phyloP scores from a whole-genome alignment of 2,113 vertebrate species.

The Pimephales promelas region DNA sequence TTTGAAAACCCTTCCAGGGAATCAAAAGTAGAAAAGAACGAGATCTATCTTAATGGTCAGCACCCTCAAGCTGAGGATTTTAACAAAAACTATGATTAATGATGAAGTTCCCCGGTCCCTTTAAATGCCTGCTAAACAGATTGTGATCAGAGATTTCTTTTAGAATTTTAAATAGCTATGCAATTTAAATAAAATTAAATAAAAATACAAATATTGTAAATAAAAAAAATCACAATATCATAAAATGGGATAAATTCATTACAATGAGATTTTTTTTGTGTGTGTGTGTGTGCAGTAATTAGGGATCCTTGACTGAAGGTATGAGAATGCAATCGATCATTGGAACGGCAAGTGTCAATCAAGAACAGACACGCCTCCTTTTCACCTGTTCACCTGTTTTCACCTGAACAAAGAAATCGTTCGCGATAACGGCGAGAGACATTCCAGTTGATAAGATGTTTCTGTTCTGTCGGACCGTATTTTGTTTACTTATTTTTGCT shows the following conservation, averaged over 20 bases:
- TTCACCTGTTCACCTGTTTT: background rate
- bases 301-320: background rate
- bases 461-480: background rate
- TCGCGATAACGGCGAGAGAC: background rate
- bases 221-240: background rate
- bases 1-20: background rate
- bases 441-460: background rate
- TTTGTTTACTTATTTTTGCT: background rate
- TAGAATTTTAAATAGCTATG: background rate
- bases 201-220: no score
- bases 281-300: no score
- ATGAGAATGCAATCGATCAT: background rate
- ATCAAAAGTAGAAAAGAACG: background rate
- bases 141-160: background rate
- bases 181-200: background rate
- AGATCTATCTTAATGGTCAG: background rate
- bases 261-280: background rate
- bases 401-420: background rate
- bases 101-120: background rate
- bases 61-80: background rate
- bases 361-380: conserved; percentile 1
- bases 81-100: background rate
- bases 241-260: background rate
- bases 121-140: background rate
- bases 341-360: conserved; percentile 9